Conservation (phyloP, 2,797 vertebrate species). For the Hapalemur alaotrensis region DNA sequence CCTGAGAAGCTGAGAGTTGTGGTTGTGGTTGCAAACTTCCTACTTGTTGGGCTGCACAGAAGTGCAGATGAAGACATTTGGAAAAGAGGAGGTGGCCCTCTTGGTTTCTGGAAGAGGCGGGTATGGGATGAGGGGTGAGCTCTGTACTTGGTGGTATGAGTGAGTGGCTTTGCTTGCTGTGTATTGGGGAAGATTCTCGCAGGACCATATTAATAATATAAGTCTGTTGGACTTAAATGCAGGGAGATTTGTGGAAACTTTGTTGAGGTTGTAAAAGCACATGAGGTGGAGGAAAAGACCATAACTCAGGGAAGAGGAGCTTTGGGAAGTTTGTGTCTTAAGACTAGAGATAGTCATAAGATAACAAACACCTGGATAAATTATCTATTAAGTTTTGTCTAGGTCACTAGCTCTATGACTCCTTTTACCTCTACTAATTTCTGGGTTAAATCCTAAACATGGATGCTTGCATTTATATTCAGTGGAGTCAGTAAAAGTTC, state of each 20-base stretch:
- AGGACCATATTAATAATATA: background rate
- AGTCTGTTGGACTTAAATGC: background rate
- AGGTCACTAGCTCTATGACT: background rate
- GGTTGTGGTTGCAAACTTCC: background rate
- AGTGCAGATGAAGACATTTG: background rate
- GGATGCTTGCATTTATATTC: background rate
- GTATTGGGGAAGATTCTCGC: background rate
- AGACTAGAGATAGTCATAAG: background rate
- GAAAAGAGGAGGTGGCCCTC: background rate
- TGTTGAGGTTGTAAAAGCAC: background rate
- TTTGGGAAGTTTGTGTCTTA: background rate
- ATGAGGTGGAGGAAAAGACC: background rate
- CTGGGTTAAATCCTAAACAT: background rate
- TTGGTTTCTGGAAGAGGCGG: background rate
- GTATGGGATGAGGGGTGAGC: background rate
- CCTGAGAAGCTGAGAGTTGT: background rate
- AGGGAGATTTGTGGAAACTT: background rate
- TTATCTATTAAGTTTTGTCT: background rate
- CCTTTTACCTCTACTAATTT: background rate
- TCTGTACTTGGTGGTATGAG: background rate
- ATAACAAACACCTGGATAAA: background rate
- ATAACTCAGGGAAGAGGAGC: background rate
- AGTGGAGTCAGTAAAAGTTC: background rate
- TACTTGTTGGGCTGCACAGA: background rate
- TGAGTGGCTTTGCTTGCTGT: background rate